These are phyloP conservation scores for Protobothrops mucrosquamatus DNA, from an alignment of 2,113 vertebrate species.

Conservation along the genomic window DNA sequence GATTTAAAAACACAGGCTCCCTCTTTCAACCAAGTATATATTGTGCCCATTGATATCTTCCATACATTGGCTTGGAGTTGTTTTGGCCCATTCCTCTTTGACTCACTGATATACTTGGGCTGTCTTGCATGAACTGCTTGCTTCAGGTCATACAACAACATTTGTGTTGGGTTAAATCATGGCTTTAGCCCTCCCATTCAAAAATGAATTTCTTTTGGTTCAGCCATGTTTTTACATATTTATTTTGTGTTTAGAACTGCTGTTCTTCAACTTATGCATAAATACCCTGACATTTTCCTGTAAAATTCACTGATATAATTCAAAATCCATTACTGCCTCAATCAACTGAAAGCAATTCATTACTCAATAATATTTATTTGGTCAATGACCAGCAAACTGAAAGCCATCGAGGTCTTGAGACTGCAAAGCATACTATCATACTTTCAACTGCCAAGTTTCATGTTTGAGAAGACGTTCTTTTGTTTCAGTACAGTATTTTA, in stretches of 20 bases:
- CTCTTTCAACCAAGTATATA: not conserved
- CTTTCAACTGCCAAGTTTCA: too few relatives aligned
- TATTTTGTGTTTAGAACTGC: not conserved
- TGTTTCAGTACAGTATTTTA: too few relatives aligned
- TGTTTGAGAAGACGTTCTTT: too few relatives aligned
- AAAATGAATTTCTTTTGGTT: not conserved
- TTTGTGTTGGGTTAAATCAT: not conserved
- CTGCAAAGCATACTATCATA: too few relatives aligned
- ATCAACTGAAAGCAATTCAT: not conserved
- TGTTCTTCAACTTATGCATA: not conserved
- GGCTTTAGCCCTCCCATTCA: not conserved
- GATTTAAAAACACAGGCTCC: not conserved
- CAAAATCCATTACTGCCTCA: not conserved
- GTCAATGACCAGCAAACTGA: too few relatives aligned
- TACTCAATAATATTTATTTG: not conserved
- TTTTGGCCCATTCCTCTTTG: not conserved
- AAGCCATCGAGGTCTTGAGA: too few relatives aligned
- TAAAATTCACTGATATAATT: not conserved
- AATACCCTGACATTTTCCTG: not conserved
- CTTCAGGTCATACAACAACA: not conserved
- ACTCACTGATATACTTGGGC: not conserved
- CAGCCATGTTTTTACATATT: not conserved
- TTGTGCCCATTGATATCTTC: not conserved
- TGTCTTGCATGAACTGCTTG: not conserved
- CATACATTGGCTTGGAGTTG: not conserved